Percentiles rank a stretch among this genome's conserved stretches.
phyloP scores from a whole-genome alignment of 2,888 invertebrate genomes.

The Lithodes maja region DNA sequence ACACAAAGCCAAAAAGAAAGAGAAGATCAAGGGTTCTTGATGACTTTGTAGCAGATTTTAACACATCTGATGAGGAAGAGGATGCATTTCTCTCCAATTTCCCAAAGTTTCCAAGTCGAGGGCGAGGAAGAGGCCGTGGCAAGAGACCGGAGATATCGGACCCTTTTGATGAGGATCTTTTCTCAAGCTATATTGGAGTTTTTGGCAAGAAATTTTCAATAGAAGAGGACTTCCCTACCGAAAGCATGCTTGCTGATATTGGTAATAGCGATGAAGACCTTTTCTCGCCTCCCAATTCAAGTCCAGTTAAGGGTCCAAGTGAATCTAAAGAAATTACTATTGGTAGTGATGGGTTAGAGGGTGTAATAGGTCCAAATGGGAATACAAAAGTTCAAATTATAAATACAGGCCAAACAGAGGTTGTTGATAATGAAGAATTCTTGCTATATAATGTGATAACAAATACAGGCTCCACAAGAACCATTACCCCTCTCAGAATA shows the following conservation, averaged over 20 bases:
- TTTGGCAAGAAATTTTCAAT: conserved; percentile 24
- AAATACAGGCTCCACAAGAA: conserved; percentile 25
- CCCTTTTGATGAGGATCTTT: conserved; percentile 21
- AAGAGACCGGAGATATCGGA: conserved; percentile 2
- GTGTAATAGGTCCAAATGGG: conserved; percentile 26
- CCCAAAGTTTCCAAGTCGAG: conserved; percentile 16
- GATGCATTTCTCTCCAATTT: not conserved
- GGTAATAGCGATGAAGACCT: conserved; percentile 18
- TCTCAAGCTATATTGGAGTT: conserved; percentile 30
- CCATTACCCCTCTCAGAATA: conserved; percentile 24
- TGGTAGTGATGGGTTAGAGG: conserved; percentile 5
- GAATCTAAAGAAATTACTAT: not conserved
- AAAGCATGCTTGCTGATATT: conserved; percentile 15
- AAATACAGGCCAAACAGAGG: conserved; percentile 26
- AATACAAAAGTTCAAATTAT: conserved; percentile 40
- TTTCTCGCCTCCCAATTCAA: not conserved
- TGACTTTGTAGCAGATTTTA: conserved; percentile 43
- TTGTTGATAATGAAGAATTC: conserved; percentile 32
- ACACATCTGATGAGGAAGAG: conserved; percentile 46
- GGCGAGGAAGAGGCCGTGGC: conserved; percentile 32
- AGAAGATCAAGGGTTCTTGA: conserved; percentile 37
- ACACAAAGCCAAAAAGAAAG: conserved; percentile 31
- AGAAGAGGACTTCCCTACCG: conserved; percentile 7
- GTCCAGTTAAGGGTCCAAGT: too few relatives aligned
- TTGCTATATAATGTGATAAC: conserved; percentile 39